Conservation (phyloP, 2,113 vertebrate genomes). For the Poicephalus gulielmi region DNA sequence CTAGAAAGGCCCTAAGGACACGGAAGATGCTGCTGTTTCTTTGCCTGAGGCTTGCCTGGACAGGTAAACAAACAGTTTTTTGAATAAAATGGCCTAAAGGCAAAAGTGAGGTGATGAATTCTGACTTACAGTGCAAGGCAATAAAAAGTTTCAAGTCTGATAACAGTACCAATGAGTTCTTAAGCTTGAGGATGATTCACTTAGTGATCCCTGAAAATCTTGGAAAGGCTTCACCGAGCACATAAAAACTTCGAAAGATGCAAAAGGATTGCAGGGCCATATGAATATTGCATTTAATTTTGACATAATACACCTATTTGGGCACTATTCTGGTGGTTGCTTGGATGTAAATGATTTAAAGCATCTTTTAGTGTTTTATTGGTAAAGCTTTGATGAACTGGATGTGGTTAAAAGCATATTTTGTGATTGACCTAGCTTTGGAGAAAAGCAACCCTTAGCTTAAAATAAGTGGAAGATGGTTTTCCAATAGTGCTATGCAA, state of each 20-base stretch:
- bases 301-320: background rate
- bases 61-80: background rate
- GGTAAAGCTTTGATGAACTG: background rate
- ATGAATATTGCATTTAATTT: background rate
- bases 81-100: background rate
- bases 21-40: rapidly evolving
- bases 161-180: rapidly evolving
- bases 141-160: background rate
- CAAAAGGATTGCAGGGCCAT: background rate
- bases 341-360: background rate
- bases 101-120: background rate
- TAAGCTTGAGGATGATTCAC: background rate
- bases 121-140: background rate
- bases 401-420: background rate
- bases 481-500: background rate
- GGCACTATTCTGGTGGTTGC: too few relatives aligned
- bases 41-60: background rate
- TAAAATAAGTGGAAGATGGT: background rate
- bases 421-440: background rate
- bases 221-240: background rate
- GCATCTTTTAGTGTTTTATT: background rate
- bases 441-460: background rate
- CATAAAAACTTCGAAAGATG: background rate
- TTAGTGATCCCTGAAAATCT: background rate
- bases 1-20: background rate